phyloP scores from a whole-genome alignment of 1,140 invertebrate species.

The Conus betulinus region DNA sequence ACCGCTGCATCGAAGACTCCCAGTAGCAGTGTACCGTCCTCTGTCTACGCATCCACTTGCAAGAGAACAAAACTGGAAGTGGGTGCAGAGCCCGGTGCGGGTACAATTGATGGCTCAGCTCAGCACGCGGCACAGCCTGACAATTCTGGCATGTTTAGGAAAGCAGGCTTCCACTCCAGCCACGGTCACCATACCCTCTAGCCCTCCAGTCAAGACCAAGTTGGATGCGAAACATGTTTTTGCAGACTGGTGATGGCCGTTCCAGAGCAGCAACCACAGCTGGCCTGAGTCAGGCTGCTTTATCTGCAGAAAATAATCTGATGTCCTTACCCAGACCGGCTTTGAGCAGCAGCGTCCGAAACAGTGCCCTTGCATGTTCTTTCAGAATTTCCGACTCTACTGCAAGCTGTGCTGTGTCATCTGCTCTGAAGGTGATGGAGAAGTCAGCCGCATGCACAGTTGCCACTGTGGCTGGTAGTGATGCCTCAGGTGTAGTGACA shows the following conservation, averaged over 20 bases:
- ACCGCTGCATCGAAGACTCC: not conserved
- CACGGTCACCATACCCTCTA: too few relatives aligned
- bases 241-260: too few relatives aligned
- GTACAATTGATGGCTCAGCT: not conserved
- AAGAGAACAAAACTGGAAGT: not conserved
- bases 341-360: not conserved
- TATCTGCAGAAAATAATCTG: too few relatives aligned
- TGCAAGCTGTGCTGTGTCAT: not conserved
- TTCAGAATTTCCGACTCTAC: not conserved
- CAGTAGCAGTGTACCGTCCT: not conserved
- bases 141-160: not conserved
- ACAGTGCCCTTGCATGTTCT: not conserved
- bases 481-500: not conserved
- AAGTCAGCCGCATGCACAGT: not conserved
- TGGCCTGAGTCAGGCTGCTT: too few relatives aligned
- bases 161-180: not conserved
- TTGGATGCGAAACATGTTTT: too few relatives aligned
- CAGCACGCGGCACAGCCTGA: not conserved
- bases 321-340: too few relatives aligned
- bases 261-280: too few relatives aligned
- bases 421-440: not conserved
- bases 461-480: not conserved
- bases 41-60: not conserved
- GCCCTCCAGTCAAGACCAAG: too few relatives aligned
- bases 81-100: not conserved